These are phyloP conservation scores for Tetranychus truncatus DNA, from an alignment of 2,888 invertebrate genomes.

Conservation along the genomic window DNA sequence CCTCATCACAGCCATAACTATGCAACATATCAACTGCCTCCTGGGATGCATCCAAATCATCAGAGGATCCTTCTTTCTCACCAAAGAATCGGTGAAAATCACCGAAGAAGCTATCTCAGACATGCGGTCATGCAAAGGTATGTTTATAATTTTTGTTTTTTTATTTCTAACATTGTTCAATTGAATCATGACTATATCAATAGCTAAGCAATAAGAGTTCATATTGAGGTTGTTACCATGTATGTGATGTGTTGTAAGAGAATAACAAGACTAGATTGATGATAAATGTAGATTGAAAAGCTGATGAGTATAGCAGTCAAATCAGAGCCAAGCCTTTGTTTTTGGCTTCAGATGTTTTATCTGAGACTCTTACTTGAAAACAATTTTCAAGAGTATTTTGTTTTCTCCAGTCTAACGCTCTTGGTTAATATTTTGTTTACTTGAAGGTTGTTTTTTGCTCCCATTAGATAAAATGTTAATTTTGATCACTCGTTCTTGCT, in stretches of 20 bases:
- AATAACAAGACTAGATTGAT: background rate
- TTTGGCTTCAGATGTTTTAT: too few species aligned
- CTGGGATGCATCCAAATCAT: slow-evolving; percentile 51
- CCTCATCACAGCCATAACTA: slow-evolving; percentile 8
- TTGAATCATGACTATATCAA: too few species aligned
- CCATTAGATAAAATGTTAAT: too few species aligned
- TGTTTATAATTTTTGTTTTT: background rate
- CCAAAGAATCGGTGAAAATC: slow-evolving; percentile 46
- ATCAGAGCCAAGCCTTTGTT: too few species aligned
- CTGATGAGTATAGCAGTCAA: slow-evolving; percentile 4
- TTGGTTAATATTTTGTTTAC: too few species aligned
- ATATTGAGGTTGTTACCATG: too few species aligned
- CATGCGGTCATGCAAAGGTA: slow-evolving; percentile 18
- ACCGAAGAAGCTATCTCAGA: slow-evolving; percentile 34
- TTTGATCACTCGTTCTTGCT: too few species aligned
- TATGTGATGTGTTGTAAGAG: background rate
- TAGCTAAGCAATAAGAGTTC: too few species aligned
- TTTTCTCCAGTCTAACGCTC: too few species aligned
- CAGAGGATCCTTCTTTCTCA: slow-evolving; percentile 52
- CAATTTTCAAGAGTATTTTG: too few species aligned
- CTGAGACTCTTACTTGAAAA: too few species aligned
- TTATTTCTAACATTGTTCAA: background rate
- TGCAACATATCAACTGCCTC: slow-evolving; percentile 2
- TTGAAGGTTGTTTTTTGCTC: too few species aligned
- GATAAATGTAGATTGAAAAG: background rate